Evolutionary conservation across 2,113 vertebrate species (phyloP).

Genomic region (Sphaerodactylus townsendi): DNA sequence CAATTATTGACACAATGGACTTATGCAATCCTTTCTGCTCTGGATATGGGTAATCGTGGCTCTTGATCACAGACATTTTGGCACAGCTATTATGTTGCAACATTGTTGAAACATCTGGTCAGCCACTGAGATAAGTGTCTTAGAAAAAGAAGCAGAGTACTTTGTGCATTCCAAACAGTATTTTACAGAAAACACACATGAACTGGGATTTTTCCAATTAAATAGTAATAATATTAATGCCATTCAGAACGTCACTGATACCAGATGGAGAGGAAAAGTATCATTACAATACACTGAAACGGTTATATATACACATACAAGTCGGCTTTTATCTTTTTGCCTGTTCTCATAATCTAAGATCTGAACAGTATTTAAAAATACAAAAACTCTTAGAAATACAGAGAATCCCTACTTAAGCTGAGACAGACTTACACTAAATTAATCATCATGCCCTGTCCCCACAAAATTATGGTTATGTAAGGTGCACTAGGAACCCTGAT

Average conservation of each 20-base stretch:
- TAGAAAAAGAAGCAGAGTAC: slow-evolving; percentile 25
- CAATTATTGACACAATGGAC: background rate
- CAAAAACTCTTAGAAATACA: too few relatives aligned
- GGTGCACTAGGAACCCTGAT: too few relatives aligned
- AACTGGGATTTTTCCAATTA: slow-evolving; percentile 27
- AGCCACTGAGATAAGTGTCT: slow-evolving; percentile 2
- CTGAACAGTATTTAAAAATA: too few relatives aligned
- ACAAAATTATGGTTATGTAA: too few relatives aligned
- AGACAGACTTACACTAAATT: too few relatives aligned
- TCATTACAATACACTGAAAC: too few relatives aligned
- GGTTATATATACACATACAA: background rate
- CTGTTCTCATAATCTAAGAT: background rate
- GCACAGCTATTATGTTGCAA: background rate
- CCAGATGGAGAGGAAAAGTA: background rate
- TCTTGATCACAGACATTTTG: background rate
- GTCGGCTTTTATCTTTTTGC: background rate
- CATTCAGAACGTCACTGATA: slow-evolving; percentile 20
- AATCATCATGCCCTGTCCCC: too few relatives aligned
- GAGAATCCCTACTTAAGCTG: too few relatives aligned
- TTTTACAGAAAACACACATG: slow-evolving; percentile 34
- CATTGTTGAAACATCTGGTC: slow-evolving; percentile 17
- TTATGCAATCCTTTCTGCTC: background rate
- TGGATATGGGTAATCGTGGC: background rate
- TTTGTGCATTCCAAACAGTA: slow-evolving; percentile 38
- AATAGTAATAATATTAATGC: slow-evolving; percentile 22